Conservation (phyloP, 2,113 vertebrate genomes). For the Macrotus californicus region DNA sequence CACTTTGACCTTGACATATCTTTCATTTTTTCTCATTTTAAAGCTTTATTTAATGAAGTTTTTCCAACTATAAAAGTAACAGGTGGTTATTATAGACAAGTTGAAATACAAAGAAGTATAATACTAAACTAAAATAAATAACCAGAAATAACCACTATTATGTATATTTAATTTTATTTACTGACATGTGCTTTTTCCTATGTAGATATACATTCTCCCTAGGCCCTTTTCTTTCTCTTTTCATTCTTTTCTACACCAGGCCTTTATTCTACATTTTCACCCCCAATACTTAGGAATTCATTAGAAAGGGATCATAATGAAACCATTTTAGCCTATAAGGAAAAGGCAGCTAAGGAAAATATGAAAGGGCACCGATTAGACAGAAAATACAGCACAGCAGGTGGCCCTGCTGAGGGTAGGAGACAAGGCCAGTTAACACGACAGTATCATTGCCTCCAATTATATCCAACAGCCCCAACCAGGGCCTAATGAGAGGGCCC, state of each 20-base stretch:
- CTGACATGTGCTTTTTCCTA: neutral
- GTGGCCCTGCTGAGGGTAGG: neutral
- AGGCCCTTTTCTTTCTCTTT: neutral
- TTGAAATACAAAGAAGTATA: neutral
- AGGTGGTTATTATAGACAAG: neutral
- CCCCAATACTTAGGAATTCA: neutral
- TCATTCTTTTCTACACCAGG: neutral
- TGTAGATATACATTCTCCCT: neutral
- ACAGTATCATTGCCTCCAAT: neutral
- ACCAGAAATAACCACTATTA: neutral
- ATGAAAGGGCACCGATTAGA: neutral
- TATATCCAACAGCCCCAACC: neutral
- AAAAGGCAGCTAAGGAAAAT: neutral
- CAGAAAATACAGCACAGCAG: neutral
- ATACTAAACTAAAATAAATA: slow-evolving; percentile 14
- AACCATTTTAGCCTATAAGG: neutral
- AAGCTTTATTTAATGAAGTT: neutral
- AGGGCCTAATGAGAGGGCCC: neutral
- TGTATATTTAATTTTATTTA: slow-evolving; percentile 28
- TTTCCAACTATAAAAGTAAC: slow-evolving; percentile 2
- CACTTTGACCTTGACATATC: neutral
- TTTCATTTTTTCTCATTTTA: slow-evolving; percentile 11
- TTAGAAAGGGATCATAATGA: neutral
- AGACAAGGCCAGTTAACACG: neutral
- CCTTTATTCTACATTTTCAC: neutral